Evolutionary conservation across 2,113 vertebrate genomes (phyloP), one percentile per base, ranked within the genome.

Genomic region (Gambusia affinis): DNA sequence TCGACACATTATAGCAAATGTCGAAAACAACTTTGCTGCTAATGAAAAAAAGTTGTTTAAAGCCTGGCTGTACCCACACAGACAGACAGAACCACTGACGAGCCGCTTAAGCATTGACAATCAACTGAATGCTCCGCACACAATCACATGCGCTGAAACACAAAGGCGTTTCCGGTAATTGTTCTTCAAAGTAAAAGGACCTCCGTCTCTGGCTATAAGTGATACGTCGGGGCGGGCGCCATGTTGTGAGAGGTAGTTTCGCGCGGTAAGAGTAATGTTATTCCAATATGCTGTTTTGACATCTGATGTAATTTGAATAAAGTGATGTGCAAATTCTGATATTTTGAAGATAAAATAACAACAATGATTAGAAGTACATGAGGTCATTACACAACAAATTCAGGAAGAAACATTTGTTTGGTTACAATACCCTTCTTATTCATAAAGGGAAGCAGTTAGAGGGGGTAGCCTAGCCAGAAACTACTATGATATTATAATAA

Each of bases 91-190:
- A 37, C 24, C 47, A 39, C 17, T 33, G 14, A 19, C 4, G 60
- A n/a, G 70, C 5, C 17, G 33, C 15, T 73, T 22, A 19, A 7
- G 8, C 3, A 2, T 15, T 5, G 3, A 70, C 14, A 12, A 19
- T 10, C 15, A 4, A 73, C 42, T 28, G 10, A 2, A 29, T 17
- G 2, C 33, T 11, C 64, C 30, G 67, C 69, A 63, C 64, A 39
- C 61, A 12, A 64, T 90, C 81, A 89, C 85, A 79, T 83, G 88
- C 70, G n/a, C 61, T 10, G 7, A 4, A 4, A 54, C 15, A 60
- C 1, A 2, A 62, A 0, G 11, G 6, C 0, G 5, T 1, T 29
- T 88, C 86, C 78, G 79, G 65, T 39, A 0, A n/a, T 0, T 0
- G 0, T 0, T 17, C 33, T 84, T 76, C 84, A 85, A 2, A 87